Conservation (phyloP, 2,888 invertebrate species). For the Acleris literana region DNA sequence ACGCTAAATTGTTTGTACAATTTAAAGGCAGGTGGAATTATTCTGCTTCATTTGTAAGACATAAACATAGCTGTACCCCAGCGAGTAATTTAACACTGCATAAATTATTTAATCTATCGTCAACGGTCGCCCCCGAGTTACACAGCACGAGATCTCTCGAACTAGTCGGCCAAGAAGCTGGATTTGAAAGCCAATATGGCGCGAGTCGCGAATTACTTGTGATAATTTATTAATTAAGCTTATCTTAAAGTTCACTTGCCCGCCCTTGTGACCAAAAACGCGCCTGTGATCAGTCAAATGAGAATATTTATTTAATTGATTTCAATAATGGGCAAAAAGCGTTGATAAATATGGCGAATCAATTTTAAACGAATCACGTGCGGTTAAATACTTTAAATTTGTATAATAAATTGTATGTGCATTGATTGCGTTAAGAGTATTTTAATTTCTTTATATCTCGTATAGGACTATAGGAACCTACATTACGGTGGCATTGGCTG, state of each 20-base stretch:
- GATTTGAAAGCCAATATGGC: conserved; percentile 37
- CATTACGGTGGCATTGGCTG: no score
- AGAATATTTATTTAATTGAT: conserved; percentile 36
- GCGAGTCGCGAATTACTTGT: conserved; percentile 36
- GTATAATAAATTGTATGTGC: conserved; percentile 7
- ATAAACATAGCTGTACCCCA: background rate
- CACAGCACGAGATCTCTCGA: conserved; percentile 27
- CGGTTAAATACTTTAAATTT: background rate
- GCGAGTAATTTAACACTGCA: background rate
- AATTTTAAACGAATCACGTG: conserved; percentile 23
- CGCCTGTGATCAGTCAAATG: conserved; percentile 28
- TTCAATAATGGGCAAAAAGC: conserved; percentile 23
- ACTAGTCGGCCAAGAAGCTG: conserved; percentile 54
- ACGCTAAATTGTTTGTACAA: background rate
- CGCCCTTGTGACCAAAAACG: conserved; percentile 35
- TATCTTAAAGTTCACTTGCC: conserved; percentile 34
- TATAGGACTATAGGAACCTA: no score
- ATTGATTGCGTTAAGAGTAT: background rate
- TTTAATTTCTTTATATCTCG: no score
- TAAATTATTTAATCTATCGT: conserved; percentile 28
- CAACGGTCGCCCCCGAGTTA: conserved; percentile 27
- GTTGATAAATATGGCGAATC: conserved; percentile 25
- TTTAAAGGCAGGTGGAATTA: background rate
- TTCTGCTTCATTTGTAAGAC: background rate
- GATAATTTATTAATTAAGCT: conserved; percentile 25